Evolutionary conservation across 2,888 invertebrate genomes (phyloP), one percentile per base, ranked within the genome.

Genomic region (Drosophila conformis): DNA sequence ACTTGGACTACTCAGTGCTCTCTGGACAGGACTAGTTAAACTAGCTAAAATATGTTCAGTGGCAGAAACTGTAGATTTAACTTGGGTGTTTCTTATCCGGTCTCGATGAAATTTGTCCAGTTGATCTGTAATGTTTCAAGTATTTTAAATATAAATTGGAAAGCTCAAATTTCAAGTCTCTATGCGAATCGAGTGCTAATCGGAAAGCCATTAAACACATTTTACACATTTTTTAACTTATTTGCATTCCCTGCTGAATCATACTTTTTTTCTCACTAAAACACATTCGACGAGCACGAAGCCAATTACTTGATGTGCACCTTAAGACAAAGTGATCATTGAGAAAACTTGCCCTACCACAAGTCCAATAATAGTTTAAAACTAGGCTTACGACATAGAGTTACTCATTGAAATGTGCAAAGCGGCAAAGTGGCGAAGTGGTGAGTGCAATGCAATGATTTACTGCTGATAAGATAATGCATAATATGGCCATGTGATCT

Each of bases 381-480:
- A 15, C 25, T 5, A 13, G 25, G 6, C 40, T 57, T 42, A 42
- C 42, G 42, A 31, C 10, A 58, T 6, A 6, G 7, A 13, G 31
- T 33, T 31, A 58, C 2, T 25, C 21, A 42, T 5, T 46, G 0
- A 25, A 25, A 8, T 46, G 15, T 46, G 7, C 2, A 25, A 42
- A 29, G 4, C 8, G 18, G 33, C 33, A 10, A 31, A 31, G 31
- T 10, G 31, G 31, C 10, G 10, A 31, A 33, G 31, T 33, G 31
- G 31, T 33, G 31, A 33, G 5, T 40, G 46, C 25, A 52, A 8
- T 40, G 46, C 25, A 52, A 18, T 33, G n/a, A 68, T 52, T 15
- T 29, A 56, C 29, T 21, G 18, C 38, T 57, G 57, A 72, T 56
- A 51, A 56, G 38, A 54, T 33, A 54, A 54, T 29, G 31, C 18